phyloP scores from a whole-genome alignment of 2,888 invertebrate genomes.

The Agriopis marginaria region DNA sequence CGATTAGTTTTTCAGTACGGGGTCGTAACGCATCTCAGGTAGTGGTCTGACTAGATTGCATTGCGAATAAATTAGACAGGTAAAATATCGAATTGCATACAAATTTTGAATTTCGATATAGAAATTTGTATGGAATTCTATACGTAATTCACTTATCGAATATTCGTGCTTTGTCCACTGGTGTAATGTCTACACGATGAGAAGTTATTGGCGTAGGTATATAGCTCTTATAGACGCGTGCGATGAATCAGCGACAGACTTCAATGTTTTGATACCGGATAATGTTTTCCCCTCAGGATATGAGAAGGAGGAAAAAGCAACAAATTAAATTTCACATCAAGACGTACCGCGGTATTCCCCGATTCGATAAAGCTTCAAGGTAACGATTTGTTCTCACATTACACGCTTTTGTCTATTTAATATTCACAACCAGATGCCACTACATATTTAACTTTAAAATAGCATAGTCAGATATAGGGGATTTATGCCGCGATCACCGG shows the following conservation, averaged over 20 bases:
- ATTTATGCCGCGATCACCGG: too few species aligned
- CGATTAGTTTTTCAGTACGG: neutral
- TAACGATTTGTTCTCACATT: constrained; percentile 8
- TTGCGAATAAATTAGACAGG: neutral
- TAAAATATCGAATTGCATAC: too few species aligned
- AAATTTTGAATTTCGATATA: too few species aligned
- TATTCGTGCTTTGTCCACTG: too few species aligned
- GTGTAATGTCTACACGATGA: neutral
- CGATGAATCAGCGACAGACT: constrained; percentile 25
- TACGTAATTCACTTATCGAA: too few species aligned
- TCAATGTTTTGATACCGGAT: constrained; percentile 27
- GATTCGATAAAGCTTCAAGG: constrained; percentile 20
- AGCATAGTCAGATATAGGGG: too few species aligned
- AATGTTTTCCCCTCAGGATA: constrained; percentile 20
- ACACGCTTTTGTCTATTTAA: constrained; percentile 11
- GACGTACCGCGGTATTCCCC: constrained; percentile 15
- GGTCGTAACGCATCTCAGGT: neutral
- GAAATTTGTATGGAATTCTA: too few species aligned
- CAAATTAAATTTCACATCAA: constrained; percentile 21
- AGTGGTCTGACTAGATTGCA: neutral
- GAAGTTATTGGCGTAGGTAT: neutral
- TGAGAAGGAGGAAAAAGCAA: constrained; percentile 20
- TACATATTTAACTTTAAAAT: too few species aligned
- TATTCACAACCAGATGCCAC: neutral
- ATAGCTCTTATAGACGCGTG: neutral